Percentiles rank a stretch among this genome's conserved stretches.
Evolutionary conservation across 2,797 vertebrate species (phyloP).

Genomic region (Aulostomus chinensis): DNA sequence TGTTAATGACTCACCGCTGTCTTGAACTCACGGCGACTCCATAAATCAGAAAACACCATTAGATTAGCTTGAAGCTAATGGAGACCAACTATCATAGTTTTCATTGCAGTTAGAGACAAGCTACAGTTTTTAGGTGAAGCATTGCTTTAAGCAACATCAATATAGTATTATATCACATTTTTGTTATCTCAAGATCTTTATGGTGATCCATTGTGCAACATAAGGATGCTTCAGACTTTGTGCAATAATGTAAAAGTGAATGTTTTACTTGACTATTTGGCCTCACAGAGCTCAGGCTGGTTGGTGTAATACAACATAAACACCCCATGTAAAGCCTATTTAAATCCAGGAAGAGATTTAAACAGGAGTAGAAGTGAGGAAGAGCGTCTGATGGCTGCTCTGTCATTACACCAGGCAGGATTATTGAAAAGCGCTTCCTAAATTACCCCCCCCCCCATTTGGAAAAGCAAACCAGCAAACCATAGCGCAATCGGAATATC

Average conservation of each 20-base stretch:
- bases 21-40: too few relatives aligned
- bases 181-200: too few relatives aligned
- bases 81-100: too few relatives aligned
- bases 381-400: not conserved
- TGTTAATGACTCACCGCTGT: too few relatives aligned
- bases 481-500: not conserved
- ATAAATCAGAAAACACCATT: too few relatives aligned
- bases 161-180: too few relatives aligned
- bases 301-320: conserved; percentile 2
- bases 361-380: conserved; percentile 12
- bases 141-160: too few relatives aligned
- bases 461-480: not conserved
- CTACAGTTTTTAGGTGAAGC: too few relatives aligned
- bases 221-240: too few relatives aligned
- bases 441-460: not conserved
- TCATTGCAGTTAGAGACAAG: too few relatives aligned
- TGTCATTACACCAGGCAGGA: conserved; percentile 1
- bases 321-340: not conserved
- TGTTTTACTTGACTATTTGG: not conserved
- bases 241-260: not conserved
- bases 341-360: not conserved
- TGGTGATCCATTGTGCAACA: too few relatives aligned
- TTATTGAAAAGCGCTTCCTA: not conserved
- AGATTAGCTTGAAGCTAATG: too few relatives aligned
- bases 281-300: not conserved